Percentiles rank a stretch among this genome's conserved stretches.
Conservation (phyloP, 2,113 vertebrate genomes). For the Lampris incognitus region DNA sequence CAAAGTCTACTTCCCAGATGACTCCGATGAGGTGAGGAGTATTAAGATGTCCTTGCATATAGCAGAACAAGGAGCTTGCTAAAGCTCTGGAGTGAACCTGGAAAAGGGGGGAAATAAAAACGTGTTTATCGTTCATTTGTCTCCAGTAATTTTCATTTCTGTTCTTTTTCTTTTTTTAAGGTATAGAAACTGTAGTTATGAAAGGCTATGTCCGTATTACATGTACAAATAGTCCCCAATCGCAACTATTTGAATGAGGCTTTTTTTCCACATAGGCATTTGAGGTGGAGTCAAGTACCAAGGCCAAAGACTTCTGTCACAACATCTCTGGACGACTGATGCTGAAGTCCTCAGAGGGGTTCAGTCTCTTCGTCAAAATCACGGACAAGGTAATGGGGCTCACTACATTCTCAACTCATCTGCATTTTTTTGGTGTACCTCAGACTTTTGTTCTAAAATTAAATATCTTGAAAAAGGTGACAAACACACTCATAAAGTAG, state of each 20-base stretch:
- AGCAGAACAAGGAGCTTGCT: neutral
- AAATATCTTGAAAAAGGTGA: too few relatives aligned
- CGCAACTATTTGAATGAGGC: neutral
- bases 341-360: slow-evolving; percentile 93
- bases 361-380: slow-evolving; percentile 98
- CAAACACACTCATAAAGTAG: too few relatives aligned
- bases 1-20: slow-evolving; percentile 98
- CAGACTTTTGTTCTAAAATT: too few relatives aligned
- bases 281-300: slow-evolving; percentile 97
- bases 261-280: slow-evolving; percentile 85
- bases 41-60: neutral
- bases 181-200: too few relatives aligned
- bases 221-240: too few relatives aligned
- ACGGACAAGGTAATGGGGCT: slow-evolving; percentile 90
- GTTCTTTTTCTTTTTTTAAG: too few relatives aligned
- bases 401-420: neutral
- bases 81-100: too few relatives aligned
- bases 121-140: too few relatives aligned
- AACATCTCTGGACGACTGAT: slow-evolving; percentile 91
- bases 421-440: too few relatives aligned
- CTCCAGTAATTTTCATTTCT: too few relatives aligned
- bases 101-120: too few relatives aligned
- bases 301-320: slow-evolving; percentile 98
- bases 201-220: too few relatives aligned
- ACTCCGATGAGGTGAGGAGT: slow-evolving; percentile 91